Percentiles rank a stretch among this genome's conserved stretches.
phyloP scores from a whole-genome alignment of 2,113 vertebrate genomes.

The Pan paniscus region DNA sequence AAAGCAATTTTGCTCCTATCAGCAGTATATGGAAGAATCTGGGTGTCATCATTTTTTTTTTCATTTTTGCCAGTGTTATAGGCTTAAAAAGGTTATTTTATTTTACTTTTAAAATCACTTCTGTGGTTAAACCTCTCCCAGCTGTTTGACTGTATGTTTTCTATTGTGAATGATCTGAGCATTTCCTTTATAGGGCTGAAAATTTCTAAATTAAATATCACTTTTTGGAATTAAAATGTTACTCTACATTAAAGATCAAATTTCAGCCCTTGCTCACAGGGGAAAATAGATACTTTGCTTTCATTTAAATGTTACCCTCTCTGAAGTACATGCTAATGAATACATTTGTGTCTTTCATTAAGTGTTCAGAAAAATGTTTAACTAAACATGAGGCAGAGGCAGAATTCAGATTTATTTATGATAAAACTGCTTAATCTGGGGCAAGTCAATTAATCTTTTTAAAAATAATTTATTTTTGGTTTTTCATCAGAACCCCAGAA shows the following conservation, averaged over 20 bases:
- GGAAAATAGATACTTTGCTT: slow-evolving; percentile 53
- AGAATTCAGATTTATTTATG: slow-evolving; percentile 29
- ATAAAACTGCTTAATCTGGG: not conserved
- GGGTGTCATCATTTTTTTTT: not conserved
- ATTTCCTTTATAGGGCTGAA: slow-evolving; percentile 20
- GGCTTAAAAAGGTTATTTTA: not conserved
- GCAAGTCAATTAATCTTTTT: not conserved
- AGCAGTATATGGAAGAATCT: not conserved
- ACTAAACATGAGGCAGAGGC: slow-evolving; percentile 30
- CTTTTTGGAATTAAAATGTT: slow-evolving; percentile 62
- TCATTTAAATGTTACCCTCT: slow-evolving; percentile 43
- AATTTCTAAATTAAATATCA: slow-evolving; percentile 58
- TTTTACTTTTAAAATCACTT: slow-evolving; percentile 53
- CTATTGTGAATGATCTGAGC: slow-evolving; percentile 35
- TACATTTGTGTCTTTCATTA: slow-evolving; percentile 48
- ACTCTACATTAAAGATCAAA: slow-evolving; percentile 61
- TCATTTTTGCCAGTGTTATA: not conserved
- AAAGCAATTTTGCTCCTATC: slow-evolving; percentile 5
- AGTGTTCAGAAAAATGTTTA: slow-evolving; percentile 49
- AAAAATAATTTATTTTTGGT: slow-evolving; percentile 11
- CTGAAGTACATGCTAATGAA: slow-evolving; percentile 54
- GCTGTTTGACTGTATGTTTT: slow-evolving; percentile 36
- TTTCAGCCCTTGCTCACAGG: slow-evolving; percentile 38
- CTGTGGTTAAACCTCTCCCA: slow-evolving; percentile 1
- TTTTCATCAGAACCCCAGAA: not conserved